Evolutionary conservation across 2,797 vertebrate genomes (phyloP).

Genomic region (Myotis vivesi): DNA sequence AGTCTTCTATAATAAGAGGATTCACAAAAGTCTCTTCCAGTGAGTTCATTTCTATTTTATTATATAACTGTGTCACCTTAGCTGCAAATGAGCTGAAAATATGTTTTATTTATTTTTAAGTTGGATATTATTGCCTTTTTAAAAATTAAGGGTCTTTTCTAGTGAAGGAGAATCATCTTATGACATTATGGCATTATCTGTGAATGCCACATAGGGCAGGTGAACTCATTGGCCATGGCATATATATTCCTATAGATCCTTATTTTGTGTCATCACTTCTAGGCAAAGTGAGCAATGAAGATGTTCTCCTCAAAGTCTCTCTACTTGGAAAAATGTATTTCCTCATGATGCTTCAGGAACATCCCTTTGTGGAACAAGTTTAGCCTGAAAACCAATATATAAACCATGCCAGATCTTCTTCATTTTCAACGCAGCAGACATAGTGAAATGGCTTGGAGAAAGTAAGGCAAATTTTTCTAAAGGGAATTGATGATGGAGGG

Average conservation of each 20-base stretch:
- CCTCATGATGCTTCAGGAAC: neutral
- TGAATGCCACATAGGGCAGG: neutral
- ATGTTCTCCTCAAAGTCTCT: neutral
- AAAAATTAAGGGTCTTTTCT: neutral
- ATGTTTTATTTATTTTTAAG: neutral
- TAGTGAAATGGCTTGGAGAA: neutral
- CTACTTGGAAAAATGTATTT: neutral
- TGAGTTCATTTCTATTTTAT: neutral
- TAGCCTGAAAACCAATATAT: neutral
- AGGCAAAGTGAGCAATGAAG: neutral
- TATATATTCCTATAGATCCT: neutral
- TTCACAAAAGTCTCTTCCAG: neutral
- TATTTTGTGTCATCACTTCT: neutral
- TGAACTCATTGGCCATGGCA: neutral
- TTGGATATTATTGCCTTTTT: neutral
- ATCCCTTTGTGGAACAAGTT: neutral
- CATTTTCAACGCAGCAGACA: neutral
- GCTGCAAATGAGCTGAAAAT: neutral
- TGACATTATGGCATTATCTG: neutral
- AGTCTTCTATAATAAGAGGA: neutral
- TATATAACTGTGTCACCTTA: neutral
- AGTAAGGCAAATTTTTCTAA: neutral
- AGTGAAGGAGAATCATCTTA: neutral
- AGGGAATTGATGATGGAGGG: neutral
- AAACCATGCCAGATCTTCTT: neutral